phyloP scores from a whole-genome alignment of 1,140 invertebrate species.

The Drosophila nebulosa region DNA sequence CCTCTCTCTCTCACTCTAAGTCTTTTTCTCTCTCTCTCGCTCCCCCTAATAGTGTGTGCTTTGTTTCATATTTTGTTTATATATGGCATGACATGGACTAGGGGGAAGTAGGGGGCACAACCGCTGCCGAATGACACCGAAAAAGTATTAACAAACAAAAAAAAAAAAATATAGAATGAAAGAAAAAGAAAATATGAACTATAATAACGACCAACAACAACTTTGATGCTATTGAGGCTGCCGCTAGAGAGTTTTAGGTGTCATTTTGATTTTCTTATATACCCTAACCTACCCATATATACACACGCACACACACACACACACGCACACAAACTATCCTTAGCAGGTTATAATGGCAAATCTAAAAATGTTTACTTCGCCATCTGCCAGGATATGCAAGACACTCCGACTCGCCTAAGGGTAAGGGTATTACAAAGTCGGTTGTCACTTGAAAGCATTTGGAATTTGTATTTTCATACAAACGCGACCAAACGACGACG shows the following conservation, averaged over 20 bases:
- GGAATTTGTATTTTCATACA: neutral
- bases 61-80: conserved; percentile 70
- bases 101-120: neutral
- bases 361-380: too few relatives aligned
- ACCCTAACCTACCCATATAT: too few relatives aligned
- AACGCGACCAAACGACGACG: neutral
- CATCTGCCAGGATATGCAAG: too few relatives aligned
- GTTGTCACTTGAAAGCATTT: neutral
- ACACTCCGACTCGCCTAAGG: too few relatives aligned
- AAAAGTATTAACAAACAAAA: conserved; percentile 21
- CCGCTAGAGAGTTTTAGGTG: neutral
- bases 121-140: conserved; percentile 42
- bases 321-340: too few relatives aligned
- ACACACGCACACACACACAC: too few relatives aligned
- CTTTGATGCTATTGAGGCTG: conserved; percentile 27
- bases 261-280: neutral
- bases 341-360: too few relatives aligned
- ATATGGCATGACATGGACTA: conserved; percentile 36
- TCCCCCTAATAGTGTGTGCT: conserved; percentile 22
- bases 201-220: conserved; percentile 22
- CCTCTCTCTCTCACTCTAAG: neutral
- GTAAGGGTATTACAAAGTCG: neutral
- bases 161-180: neutral
- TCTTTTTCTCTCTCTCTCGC: conserved; percentile 5
- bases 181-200: conserved; percentile 42